A percentile compares a stretch with the other conserved stretches of the same genome.
phyloP scores from a whole-genome alignment of 2,888 invertebrate genomes.

The Epinotia bilunana region DNA sequence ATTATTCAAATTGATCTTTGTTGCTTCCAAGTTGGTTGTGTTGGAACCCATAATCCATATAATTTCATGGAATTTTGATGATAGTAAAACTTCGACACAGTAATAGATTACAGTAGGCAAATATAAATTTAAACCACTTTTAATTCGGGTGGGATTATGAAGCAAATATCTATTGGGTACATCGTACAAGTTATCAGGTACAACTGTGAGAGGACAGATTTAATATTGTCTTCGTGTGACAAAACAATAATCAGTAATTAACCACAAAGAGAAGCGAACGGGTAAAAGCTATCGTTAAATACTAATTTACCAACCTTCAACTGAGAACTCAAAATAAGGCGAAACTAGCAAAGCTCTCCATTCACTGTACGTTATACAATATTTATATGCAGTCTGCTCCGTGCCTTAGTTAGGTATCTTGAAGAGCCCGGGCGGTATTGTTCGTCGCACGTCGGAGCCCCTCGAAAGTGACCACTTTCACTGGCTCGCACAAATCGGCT shows the following conservation, averaged over 20 bases:
- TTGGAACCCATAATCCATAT: too few relatives aligned
- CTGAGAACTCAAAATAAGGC: neutral
- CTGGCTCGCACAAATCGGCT: constrained; percentile 63
- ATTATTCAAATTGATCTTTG: neutral
- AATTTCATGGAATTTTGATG: neutral
- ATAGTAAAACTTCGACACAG: neutral
- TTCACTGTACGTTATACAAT: neutral
- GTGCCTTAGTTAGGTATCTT: constrained; percentile 37
- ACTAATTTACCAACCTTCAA: neutral
- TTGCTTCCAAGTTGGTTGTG: neutral
- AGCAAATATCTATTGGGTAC: too few relatives aligned
- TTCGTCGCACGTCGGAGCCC: constrained; percentile 55
- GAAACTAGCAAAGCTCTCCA: neutral
- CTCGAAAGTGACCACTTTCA: constrained; percentile 68
- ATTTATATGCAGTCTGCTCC: constrained; percentile 11
- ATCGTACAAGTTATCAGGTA: neutral
- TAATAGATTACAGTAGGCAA: neutral
- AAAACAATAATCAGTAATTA: neutral
- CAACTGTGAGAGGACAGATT: neutral
- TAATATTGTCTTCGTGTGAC: too few relatives aligned
- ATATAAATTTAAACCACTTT: constrained; percentile 13
- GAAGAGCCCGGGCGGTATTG: constrained; percentile 43
- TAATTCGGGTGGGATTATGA: constrained; percentile 12
- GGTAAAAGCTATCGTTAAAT: neutral
- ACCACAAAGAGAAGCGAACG: neutral